These are phyloP conservation scores for Dicycla oo DNA, from an alignment of 2,888 invertebrate species.

Conservation along the genomic window DNA sequence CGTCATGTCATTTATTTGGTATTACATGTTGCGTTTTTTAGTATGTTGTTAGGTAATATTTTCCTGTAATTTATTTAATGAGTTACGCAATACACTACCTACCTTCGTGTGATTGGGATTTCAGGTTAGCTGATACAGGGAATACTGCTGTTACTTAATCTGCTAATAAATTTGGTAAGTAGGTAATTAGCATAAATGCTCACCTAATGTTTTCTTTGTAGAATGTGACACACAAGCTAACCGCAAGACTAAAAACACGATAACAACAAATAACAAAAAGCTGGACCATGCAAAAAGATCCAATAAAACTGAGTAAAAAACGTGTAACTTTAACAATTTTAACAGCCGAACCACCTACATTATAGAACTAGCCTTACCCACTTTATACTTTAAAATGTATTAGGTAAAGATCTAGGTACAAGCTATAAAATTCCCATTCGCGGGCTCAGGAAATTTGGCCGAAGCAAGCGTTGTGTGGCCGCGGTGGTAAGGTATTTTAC, in stretches of 20 bases:
- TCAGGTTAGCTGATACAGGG: not conserved
- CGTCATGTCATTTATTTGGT: slow-evolving; percentile 36
- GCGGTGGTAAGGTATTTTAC: slow-evolving; percentile 66
- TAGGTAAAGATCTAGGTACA: slow-evolving; percentile 65
- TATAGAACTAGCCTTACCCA: slow-evolving; percentile 40
- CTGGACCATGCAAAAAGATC: slow-evolving; percentile 30
- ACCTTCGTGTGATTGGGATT: not conserved
- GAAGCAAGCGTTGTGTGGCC: slow-evolving; percentile 40
- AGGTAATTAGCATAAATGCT: not conserved
- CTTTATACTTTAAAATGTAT: slow-evolving; percentile 57
- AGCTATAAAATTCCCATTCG: slow-evolving; percentile 71
- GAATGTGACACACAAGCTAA: slow-evolving; percentile 10
- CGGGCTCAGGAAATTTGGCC: slow-evolving; percentile 66
- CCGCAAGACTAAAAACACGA: not conserved
- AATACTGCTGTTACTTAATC: not conserved
- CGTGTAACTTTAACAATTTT: slow-evolving; percentile 40
- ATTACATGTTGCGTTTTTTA: slow-evolving; percentile 16
- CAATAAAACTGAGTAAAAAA: slow-evolving; percentile 32
- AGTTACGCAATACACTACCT: too few species aligned
- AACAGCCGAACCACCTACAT: slow-evolving; percentile 34
- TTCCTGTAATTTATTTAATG: slow-evolving; percentile 1
- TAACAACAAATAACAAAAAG: slow-evolving; percentile 17
- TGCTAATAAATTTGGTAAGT: not conserved
- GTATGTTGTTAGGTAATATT: slow-evolving; percentile 10
- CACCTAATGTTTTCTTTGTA: not conserved